These are phyloP conservation scores for Capricornis sumatraensis DNA, from an alignment of 2,113 vertebrate species.

Conservation along the genomic window DNA sequence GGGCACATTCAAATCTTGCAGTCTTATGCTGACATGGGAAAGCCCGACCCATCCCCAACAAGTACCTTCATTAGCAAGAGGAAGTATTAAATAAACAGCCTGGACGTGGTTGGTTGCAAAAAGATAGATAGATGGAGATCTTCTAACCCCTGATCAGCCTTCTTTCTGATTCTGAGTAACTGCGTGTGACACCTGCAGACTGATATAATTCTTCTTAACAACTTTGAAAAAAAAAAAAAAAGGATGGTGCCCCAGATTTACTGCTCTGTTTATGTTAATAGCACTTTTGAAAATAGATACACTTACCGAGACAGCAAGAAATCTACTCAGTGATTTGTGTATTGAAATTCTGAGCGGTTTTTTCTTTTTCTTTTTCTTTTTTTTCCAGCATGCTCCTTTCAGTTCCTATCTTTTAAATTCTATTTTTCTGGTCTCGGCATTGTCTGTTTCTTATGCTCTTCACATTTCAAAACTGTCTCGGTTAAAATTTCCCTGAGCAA, in stretches of 20 bases:
- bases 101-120: conserved; percentile 77
- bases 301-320: conserved; percentile 51
- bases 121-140: conserved; percentile 61
- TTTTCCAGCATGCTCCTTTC: conserved; percentile 26
- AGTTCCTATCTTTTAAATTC: conserved; percentile 54
- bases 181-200: conserved; percentile 77
- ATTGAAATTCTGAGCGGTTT: conserved; percentile 56
- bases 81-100: conserved; percentile 76
- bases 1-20: conserved; percentile 63
- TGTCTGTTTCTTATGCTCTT: conserved; percentile 41
- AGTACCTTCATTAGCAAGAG: conserved; percentile 70
- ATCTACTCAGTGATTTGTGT: conserved; percentile 69
- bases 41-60: conserved; percentile 66
- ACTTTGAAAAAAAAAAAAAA: conserved; percentile 18
- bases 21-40: conserved; percentile 70
- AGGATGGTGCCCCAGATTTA: conserved; percentile 46
- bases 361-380: not conserved
- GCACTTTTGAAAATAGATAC: conserved; percentile 54
- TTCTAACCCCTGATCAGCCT: conserved; percentile 62
- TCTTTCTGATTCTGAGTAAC: conserved; percentile 81
- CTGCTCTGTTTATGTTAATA: conserved; percentile 55
- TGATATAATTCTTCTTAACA: conserved; percentile 56
- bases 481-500: conserved; percentile 55
- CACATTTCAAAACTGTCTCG: conserved; percentile 46
- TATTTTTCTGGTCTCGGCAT: conserved; percentile 43